Evolutionary conservation across 1,140 invertebrate genomes (phyloP).

Genomic region (Procambarus virginalis): DNA sequence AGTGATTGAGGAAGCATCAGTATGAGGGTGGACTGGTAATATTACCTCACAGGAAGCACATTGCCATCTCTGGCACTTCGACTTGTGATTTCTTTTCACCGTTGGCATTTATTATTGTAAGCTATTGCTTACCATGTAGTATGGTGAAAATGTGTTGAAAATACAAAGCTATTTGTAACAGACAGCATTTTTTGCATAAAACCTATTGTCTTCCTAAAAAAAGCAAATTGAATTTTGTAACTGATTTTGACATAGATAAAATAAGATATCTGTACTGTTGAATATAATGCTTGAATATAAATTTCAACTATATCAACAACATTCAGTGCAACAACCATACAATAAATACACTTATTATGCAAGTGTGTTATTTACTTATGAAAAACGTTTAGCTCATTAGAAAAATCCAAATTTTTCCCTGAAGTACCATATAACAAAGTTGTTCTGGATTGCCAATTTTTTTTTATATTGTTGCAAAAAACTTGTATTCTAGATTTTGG

Average conservation of each 20-base stretch:
- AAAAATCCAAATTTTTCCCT: neutral
- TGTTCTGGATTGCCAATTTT: neutral
- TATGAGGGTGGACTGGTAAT: slow-evolving; percentile 7
- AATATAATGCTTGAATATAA: neutral
- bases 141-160: slow-evolving; percentile 10
- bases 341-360: neutral
- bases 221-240: neutral
- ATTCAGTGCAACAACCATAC: neutral
- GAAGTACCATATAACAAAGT: neutral
- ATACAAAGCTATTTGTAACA: neutral
- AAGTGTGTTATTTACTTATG: neutral
- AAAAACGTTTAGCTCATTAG: neutral
- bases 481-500: neutral
- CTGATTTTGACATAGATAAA: neutral
- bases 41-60: neutral
- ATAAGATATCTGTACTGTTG: neutral
- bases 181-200: neutral
- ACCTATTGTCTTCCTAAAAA: neutral
- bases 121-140: neutral
- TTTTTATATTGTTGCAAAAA: neutral
- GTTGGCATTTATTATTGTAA: slow-evolving; percentile 3
- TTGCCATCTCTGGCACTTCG: slow-evolving; percentile 6
- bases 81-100: neutral
- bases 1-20: slow-evolving; percentile 43
- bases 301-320: neutral